Evolutionary conservation across 2,797 vertebrate genomes (phyloP).

Genomic region (Anniella stebbinsi): DNA sequence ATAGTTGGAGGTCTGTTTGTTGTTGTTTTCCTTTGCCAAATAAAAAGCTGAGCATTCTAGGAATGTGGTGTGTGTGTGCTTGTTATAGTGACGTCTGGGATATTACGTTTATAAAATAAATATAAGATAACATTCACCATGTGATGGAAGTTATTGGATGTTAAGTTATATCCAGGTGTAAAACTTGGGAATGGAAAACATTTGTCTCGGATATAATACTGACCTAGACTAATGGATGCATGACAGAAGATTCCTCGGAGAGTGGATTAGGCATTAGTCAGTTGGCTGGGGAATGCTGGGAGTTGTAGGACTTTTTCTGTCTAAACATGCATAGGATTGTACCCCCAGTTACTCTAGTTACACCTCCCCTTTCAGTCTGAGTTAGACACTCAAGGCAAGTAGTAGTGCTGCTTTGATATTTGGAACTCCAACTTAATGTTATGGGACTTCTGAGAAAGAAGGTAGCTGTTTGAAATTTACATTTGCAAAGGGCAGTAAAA

Average conservation of each 20-base stretch:
- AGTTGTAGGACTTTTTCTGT: too few relatives aligned
- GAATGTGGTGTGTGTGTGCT: neutral
- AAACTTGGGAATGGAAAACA: neutral
- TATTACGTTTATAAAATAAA: neutral
- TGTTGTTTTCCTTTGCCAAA: neutral
- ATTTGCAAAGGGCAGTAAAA: neutral
- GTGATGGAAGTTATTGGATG: neutral
- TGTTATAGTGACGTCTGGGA: neutral
- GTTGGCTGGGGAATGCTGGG: too few relatives aligned
- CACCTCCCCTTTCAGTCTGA: neutral
- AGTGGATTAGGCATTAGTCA: neutral
- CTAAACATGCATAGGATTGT: too few relatives aligned
- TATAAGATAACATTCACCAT: neutral
- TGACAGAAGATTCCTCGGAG: neutral
- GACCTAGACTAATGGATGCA: neutral
- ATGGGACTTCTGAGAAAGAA: neutral
- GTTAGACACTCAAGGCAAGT: neutral
- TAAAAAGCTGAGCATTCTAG: neutral
- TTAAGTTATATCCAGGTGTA: neutral
- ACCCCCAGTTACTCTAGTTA: neutral
- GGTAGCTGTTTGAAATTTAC: neutral
- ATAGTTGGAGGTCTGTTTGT: neutral
- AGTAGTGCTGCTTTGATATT: neutral
- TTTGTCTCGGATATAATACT: neutral
- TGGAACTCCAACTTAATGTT: neutral